phyloP scores from a whole-genome alignment of 2,888 invertebrate genomes.

The Hylaea fasciaria region DNA sequence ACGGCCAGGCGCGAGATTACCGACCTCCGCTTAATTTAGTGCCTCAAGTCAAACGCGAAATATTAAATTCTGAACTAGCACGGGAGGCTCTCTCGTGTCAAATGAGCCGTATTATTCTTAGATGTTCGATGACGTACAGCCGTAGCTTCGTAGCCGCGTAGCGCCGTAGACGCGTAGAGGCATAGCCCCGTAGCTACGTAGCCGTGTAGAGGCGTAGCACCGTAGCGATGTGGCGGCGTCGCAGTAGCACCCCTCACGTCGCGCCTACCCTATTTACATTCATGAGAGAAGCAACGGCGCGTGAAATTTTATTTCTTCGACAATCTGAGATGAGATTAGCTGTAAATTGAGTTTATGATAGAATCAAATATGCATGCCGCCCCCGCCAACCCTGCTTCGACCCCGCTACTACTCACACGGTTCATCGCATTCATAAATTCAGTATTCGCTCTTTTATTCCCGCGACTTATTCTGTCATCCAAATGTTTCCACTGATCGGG shows the following conservation, averaged over 20 bases:
- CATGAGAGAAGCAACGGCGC: slow-evolving; percentile 73
- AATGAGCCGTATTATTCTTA: slow-evolving; percentile 70
- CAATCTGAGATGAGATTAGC: slow-evolving; percentile 83
- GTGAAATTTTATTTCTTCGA: slow-evolving; percentile 84
- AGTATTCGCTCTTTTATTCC: slow-evolving; percentile 61
- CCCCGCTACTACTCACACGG: slow-evolving; percentile 59
- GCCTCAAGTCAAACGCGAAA: slow-evolving; percentile 58
- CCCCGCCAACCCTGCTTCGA: slow-evolving; percentile 37
- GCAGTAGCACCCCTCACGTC: slow-evolving; percentile 29
- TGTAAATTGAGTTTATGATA: slow-evolving; percentile 83
- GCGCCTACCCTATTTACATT: slow-evolving; percentile 72
- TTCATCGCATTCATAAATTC: slow-evolving; percentile 73
- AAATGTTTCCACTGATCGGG: slow-evolving; percentile 64
- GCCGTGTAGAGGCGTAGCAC: slow-evolving; percentile 12
- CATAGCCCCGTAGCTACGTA: slow-evolving; percentile 14
- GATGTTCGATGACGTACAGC: slow-evolving; percentile 41
- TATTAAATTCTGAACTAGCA: slow-evolving; percentile 62
- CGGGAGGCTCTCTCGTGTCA: slow-evolving; percentile 49
- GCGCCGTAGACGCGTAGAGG: slow-evolving; percentile 10
- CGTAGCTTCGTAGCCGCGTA: slow-evolving; percentile 16
- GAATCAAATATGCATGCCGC: slow-evolving; percentile 80
- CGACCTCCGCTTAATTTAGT: slow-evolving; percentile 67
- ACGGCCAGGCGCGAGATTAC: slow-evolving; percentile 57
- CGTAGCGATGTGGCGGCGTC: slow-evolving; percentile 21
- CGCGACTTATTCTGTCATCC: slow-evolving; percentile 60